A percentile compares a stretch with the other conserved stretches of the same genome.
phyloP scores from a whole-genome alignment of 2,113 vertebrate species.

The Hippocampus abdominalis region DNA sequence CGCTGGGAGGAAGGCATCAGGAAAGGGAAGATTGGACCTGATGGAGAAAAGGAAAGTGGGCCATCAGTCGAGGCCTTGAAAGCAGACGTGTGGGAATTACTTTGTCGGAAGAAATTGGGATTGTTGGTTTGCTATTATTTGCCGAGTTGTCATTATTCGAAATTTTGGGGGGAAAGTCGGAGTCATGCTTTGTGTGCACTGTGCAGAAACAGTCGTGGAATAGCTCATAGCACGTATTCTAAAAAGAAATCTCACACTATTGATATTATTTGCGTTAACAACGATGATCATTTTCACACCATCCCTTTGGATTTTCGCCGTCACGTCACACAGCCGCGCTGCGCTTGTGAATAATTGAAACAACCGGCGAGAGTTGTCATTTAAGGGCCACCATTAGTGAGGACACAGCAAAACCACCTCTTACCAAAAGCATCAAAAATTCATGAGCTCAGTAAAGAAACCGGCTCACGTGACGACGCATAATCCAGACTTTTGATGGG shows the following conservation, averaged over 20 bases:
- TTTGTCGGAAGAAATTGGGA: not conserved
- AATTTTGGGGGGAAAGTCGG: too few species aligned
- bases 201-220: too few species aligned
- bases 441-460: not conserved
- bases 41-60: slow-evolving; percentile 40
- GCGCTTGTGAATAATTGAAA: not conserved
- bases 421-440: not conserved
- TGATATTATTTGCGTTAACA: not conserved
- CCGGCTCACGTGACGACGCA: not conserved
- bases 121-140: not conserved
- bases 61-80: slow-evolving; percentile 42
- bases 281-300: not conserved
- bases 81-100: slow-evolving; percentile 43
- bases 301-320: not conserved
- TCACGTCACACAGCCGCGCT: not conserved
- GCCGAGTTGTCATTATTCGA: too few species aligned
- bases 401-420: not conserved
- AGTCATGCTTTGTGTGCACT: too few species aligned
- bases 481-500: not conserved
- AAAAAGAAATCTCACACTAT: not conserved
- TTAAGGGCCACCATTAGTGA: not conserved
- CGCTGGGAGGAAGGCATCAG: slow-evolving; percentile 45
- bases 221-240: too few species aligned
- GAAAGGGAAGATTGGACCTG: slow-evolving; percentile 31
- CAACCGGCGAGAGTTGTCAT: not conserved